Percentiles rank a stretch among this genome's conserved stretches.
phyloP scores from a whole-genome alignment of 1,140 invertebrate species.

The Bursaphelenchus mucronatus region DNA sequence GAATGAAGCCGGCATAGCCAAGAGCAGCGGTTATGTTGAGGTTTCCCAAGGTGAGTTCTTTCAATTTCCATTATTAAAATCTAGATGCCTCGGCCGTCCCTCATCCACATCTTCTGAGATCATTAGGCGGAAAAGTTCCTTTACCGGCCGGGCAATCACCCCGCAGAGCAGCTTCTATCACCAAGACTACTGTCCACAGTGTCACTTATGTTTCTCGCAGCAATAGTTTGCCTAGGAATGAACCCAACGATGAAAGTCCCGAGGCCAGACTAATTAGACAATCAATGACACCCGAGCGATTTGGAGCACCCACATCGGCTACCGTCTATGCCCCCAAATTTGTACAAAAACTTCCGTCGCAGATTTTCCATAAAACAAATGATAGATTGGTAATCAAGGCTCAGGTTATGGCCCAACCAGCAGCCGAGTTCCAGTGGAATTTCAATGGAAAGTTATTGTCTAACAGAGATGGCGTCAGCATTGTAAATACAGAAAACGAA shows the following conservation, averaged over 20 bases:
- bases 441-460: conserved; percentile 47
- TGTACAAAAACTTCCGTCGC: conserved; percentile 41
- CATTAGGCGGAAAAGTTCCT: neutral
- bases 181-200: conserved; percentile 38
- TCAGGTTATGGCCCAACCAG: conserved; percentile 35
- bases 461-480: conserved; percentile 24
- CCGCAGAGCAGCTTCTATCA: conserved; percentile 20
- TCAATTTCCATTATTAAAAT: conserved; percentile 9
- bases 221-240: conserved; percentile 33
- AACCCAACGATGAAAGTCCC: conserved; percentile 10
- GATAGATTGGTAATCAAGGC: conserved; percentile 42
- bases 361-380: conserved; percentile 42
- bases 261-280: conserved; percentile 11
- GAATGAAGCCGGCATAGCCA: conserved; percentile 52
- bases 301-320: conserved; percentile 2
- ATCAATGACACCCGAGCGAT: conserved; percentile 12
- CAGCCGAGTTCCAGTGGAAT: conserved; percentile 49
- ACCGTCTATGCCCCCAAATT: conserved; percentile 46
- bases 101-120: conserved; percentile 25
- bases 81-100: conserved; percentile 6
- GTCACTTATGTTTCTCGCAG: conserved; percentile 25
- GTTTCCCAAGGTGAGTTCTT: conserved; percentile 42
- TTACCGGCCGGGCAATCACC: conserved; percentile 2
- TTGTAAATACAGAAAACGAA: conserved; percentile 21
- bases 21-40: conserved; percentile 51